Percentiles rank a stretch among this genome's conserved stretches.
Conservation (phyloP, 1,140 invertebrate genomes). For the Drosophila ambigua region DNA sequence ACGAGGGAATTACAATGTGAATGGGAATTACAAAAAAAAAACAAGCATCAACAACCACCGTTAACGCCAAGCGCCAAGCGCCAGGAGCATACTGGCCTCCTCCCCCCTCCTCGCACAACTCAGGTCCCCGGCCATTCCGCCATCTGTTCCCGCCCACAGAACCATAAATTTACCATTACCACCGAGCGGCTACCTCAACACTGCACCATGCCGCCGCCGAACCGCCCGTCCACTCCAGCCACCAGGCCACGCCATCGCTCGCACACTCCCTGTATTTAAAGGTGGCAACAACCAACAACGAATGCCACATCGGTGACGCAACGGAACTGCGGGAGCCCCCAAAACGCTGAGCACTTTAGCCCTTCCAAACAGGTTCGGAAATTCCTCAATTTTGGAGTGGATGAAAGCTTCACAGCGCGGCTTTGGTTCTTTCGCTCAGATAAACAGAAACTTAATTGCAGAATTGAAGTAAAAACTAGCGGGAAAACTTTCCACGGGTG, state of each 20-base stretch:
- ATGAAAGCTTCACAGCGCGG: too few relatives aligned
- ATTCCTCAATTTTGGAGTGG: too few relatives aligned
- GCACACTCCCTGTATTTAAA: slow-evolving; percentile 20
- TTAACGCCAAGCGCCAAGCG: slow-evolving; percentile 54
- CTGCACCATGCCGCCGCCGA: slow-evolving; percentile 25
- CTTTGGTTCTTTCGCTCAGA: too few relatives aligned
- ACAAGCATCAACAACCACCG: slow-evolving; percentile 69
- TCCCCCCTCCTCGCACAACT: neutral
- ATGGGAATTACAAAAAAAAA: slow-evolving; percentile 72
- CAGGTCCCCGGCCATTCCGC: neutral
- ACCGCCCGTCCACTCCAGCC: neutral
- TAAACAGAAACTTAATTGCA: too few relatives aligned
- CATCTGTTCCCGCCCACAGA: slow-evolving; percentile 36
- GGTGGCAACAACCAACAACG: slow-evolving; percentile 35
- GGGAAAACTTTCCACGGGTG: too few relatives aligned
- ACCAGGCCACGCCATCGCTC: neutral
- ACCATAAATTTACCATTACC: slow-evolving; percentile 74
- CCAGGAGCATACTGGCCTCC: slow-evolving; percentile 22
- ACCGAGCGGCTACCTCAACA: slow-evolving; percentile 60
- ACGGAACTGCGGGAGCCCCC: slow-evolving; percentile 61
- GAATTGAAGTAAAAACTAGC: too few relatives aligned
- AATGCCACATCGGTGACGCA: slow-evolving; percentile 60
- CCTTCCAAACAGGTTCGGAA: too few relatives aligned
- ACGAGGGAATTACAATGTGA: slow-evolving; percentile 53
- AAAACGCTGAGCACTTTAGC: neutral